These are phyloP conservation scores for Oscarella lobularis DNA, from an alignment of 37 sponge, comb jelly and placozoan species.

Conservation along the genomic window DNA sequence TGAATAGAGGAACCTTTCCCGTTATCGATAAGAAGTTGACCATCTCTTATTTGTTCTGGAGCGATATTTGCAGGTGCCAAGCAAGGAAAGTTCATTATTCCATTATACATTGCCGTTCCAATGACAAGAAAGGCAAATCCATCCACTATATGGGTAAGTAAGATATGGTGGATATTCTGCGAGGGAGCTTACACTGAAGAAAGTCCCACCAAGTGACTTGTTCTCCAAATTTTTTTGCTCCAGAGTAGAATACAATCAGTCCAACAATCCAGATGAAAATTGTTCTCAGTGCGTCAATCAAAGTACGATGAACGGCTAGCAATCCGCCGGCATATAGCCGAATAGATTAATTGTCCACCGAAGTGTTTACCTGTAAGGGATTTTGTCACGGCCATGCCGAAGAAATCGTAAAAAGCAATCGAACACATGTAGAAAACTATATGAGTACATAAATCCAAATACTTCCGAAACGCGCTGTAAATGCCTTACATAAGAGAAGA, in stretches of 20 bases:
- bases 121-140: too few relatives aligned
- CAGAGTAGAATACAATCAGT: not conserved
- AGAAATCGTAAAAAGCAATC: slow-evolving; percentile 22
- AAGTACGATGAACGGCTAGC: not conserved
- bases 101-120: too few relatives aligned
- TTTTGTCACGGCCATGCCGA: slow-evolving; percentile 23
- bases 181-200: not conserved
- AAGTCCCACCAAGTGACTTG: not conserved
- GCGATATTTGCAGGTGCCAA: too few relatives aligned
- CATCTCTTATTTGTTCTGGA: too few relatives aligned
- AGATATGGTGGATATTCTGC: not conserved
- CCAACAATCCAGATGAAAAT: not conserved
- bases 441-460: too few relatives aligned
- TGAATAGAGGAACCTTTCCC: too few relatives aligned
- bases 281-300: not conserved
- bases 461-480: too few relatives aligned
- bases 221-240: not conserved
- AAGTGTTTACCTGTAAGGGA: not conserved
- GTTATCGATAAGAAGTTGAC: too few relatives aligned
- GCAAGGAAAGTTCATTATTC: too few relatives aligned
- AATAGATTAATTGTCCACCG: too few relatives aligned
- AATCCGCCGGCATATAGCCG: too few relatives aligned
- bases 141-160: too few relatives aligned
- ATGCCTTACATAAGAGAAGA: not conserved
- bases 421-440: slow-evolving; percentile 9